phyloP scores from a whole-genome alignment of 2,888 invertebrate species.

The Entomobrya proxima region DNA sequence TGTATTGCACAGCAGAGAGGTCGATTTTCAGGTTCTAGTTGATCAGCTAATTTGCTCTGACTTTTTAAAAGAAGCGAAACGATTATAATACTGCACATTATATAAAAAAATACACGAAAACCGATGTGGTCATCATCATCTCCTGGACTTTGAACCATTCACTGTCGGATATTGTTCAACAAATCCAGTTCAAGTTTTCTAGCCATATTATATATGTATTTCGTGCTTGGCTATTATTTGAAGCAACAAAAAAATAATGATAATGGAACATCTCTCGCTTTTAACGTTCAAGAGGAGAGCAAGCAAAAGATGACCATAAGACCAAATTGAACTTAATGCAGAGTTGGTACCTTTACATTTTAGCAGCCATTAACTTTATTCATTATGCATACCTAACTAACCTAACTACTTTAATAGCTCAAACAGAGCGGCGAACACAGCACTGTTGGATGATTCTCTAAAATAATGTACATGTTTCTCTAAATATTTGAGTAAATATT shows the following conservation, averaged over 20 bases:
- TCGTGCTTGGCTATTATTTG: slow-evolving; percentile 43
- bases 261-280: slow-evolving; percentile 52
- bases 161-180: slow-evolving; percentile 49
- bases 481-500: slow-evolving; percentile 17
- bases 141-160: slow-evolving; percentile 43
- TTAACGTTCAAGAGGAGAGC: slow-evolving; percentile 20
- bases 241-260: slow-evolving; percentile 43
- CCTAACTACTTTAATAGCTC: too few species aligned
- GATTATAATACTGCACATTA: slow-evolving; percentile 41
- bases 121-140: neutral
- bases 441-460: neutral
- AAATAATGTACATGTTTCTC: too few species aligned
- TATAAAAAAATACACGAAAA: neutral
- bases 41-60: slow-evolving; percentile 62
- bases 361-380: slow-evolving; percentile 26
- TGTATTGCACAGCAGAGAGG: slow-evolving; percentile 53
- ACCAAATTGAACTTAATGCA: slow-evolving; percentile 38
- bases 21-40: slow-evolving; percentile 61
- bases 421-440: neutral
- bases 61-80: slow-evolving; percentile 45
- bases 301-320: slow-evolving; percentile 43
- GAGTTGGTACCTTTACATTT: slow-evolving; percentile 10
- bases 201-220: slow-evolving; percentile 41
- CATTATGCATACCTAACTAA: slow-evolving; percentile 31
- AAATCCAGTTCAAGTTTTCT: slow-evolving; percentile 59